Percentiles rank a stretch among this genome's conserved stretches.
These are phyloP conservation scores for Andrena flavipes DNA, from an alignment of 2,888 invertebrate genomes.

Conservation along the genomic window DNA sequence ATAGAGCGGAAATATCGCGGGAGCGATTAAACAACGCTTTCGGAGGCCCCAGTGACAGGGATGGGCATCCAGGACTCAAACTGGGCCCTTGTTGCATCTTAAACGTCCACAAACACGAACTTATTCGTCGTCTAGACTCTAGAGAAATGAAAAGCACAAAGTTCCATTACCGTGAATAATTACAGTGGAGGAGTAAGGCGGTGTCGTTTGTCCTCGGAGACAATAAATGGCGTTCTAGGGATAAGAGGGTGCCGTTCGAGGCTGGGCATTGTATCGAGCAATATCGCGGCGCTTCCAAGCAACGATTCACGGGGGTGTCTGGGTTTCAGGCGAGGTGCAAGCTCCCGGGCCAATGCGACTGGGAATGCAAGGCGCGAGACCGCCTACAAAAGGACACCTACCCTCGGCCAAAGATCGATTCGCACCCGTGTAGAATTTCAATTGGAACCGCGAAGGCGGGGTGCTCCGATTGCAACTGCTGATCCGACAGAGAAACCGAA, in stretches of 20 bases:
- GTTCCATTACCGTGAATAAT: neutral
- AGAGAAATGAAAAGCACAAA: neutral
- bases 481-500: conserved; percentile 40
- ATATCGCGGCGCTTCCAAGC: neutral
- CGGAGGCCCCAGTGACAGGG: conserved; percentile 45
- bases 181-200: neutral
- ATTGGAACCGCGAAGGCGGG: conserved; percentile 38
- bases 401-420: conserved; percentile 58
- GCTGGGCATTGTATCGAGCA: neutral
- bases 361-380: conserved; percentile 44
- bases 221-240: neutral
- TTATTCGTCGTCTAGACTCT: neutral
- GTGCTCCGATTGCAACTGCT: conserved; percentile 29
- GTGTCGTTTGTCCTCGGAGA: neutral
- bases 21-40: conserved; percentile 42
- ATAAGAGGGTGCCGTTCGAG: neutral
- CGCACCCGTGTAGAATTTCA: conserved; percentile 54
- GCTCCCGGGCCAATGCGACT: conserved; percentile 5
- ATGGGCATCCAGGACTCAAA: conserved; percentile 16
- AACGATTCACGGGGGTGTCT: conserved; percentile 12
- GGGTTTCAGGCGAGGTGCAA: neutral
- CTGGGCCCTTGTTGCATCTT: neutral
- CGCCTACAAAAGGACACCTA: conserved; percentile 55
- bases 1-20: conserved; percentile 39
- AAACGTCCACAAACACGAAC: too few species aligned